phyloP scores from a whole-genome alignment of 2,797 vertebrate genomes.

The Tadarida brasiliensis region DNA sequence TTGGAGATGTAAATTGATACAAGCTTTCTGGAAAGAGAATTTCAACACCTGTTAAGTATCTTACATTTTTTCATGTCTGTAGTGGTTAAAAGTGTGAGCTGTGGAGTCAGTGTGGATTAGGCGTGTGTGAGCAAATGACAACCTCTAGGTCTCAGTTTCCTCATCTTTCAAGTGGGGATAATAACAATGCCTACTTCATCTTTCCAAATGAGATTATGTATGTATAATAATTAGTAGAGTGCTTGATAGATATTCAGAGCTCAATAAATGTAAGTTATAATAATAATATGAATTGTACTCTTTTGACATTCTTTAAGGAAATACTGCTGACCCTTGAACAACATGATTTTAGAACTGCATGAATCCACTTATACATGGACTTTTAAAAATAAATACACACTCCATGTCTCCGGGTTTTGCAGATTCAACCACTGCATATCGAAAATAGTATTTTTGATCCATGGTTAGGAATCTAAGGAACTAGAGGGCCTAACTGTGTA shows the following conservation, averaged over 20 bases:
- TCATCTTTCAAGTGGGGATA: background rate
- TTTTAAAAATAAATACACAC: background rate
- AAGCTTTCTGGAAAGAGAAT: conserved; percentile 21
- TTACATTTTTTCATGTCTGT: background rate
- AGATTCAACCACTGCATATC: background rate
- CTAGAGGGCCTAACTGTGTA: background rate
- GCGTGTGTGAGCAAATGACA: background rate
- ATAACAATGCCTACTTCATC: background rate
- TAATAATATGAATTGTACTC: background rate
- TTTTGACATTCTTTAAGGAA: conserved; percentile 15
- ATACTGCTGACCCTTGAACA: background rate
- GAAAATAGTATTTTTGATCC: background rate
- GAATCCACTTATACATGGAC: background rate
- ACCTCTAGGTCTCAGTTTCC: background rate
- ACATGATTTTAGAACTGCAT: background rate
- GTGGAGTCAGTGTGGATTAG: background rate
- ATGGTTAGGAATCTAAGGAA: background rate
- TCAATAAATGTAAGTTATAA: background rate
- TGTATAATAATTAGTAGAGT: background rate
- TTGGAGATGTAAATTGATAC: conserved; percentile 13
- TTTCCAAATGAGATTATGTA: conserved; percentile 21
- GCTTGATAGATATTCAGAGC: background rate
- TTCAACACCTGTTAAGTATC: background rate
- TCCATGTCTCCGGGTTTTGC: background rate
- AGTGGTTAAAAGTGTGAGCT: background rate